phyloP scores from a whole-genome alignment of 2,797 vertebrate species.

The Todus mexicanus region DNA sequence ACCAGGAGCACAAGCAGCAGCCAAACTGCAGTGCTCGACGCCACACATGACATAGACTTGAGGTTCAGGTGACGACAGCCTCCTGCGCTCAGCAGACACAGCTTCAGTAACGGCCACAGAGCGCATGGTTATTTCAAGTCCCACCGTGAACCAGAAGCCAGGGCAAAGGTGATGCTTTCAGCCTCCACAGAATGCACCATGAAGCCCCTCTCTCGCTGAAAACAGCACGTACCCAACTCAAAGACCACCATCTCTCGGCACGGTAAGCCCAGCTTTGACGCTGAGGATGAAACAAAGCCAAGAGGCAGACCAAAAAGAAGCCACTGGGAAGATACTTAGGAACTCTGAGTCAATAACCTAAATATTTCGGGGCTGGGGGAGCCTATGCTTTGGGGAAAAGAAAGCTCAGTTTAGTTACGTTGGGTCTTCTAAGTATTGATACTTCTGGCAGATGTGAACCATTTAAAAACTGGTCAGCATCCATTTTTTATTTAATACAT shows the following conservation, averaged over 20 bases:
- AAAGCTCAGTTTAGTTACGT: neutral
- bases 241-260: neutral
- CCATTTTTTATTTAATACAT: neutral
- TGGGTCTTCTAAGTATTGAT: neutral
- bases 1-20: neutral
- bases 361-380: neutral
- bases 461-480: neutral
- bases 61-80: neutral
- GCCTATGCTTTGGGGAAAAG: neutral
- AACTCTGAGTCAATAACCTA: neutral
- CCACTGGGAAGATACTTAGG: neutral
- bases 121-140: neutral
- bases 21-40: neutral
- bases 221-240: neutral
- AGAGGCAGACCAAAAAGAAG: neutral
- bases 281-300: neutral
- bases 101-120: neutral
- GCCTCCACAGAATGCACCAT: neutral
- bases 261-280: neutral
- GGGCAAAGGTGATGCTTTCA: neutral
- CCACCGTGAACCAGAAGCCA: neutral
- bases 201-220: neutral
- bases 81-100: neutral
- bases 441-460: neutral
- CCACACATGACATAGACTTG: accelerated